Evolutionary conservation across 1,140 invertebrate species (phyloP).

Genomic region (Temnothorax nylanderi): DNA sequence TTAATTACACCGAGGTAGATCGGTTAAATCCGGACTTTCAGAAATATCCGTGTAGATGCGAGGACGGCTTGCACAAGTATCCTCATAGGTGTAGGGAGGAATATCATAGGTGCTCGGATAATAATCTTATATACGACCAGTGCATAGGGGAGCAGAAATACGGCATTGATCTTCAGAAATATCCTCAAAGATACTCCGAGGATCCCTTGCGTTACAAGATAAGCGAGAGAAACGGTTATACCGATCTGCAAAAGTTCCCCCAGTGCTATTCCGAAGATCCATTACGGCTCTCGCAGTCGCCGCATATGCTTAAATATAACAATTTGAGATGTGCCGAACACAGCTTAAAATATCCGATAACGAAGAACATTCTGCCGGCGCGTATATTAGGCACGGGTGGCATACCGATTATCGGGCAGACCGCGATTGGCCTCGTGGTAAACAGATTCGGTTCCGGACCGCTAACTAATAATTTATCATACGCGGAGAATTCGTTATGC

Average conservation of each 20-base stretch:
- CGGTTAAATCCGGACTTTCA: conserved; percentile 73
- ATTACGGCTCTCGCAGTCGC: conserved; percentile 69
- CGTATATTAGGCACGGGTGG: conserved; percentile 78
- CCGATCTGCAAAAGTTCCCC: conserved; percentile 81
- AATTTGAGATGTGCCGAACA: conserved; percentile 79
- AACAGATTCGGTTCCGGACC: conserved; percentile 82
- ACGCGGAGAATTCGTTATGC: conserved; percentile 74
- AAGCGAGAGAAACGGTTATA: conserved; percentile 65
- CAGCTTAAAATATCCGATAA: conserved; percentile 75
- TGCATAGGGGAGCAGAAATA: conserved; percentile 76
- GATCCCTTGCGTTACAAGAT: conserved; percentile 73
- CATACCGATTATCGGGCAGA: conserved; percentile 82
- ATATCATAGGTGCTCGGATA: conserved; percentile 82
- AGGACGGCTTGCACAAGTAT: conserved; percentile 81
- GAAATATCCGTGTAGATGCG: conserved; percentile 79
- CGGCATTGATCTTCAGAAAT: conserved; percentile 79
- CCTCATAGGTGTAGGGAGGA: conserved; percentile 82
- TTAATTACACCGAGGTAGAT: conserved; percentile 72
- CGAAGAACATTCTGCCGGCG: conserved; percentile 73
- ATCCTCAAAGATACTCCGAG: conserved; percentile 79
- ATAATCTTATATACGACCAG: conserved; percentile 78
- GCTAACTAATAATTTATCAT: conserved; percentile 75
- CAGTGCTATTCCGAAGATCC: conserved; percentile 82
- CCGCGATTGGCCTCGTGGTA: conserved; percentile 81
- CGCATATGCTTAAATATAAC: conserved; percentile 78